Evolutionary conservation across 2,888 invertebrate genomes (phyloP), one percentile per base, ranked within the genome.

Genomic region (Atethmia centrago): DNA sequence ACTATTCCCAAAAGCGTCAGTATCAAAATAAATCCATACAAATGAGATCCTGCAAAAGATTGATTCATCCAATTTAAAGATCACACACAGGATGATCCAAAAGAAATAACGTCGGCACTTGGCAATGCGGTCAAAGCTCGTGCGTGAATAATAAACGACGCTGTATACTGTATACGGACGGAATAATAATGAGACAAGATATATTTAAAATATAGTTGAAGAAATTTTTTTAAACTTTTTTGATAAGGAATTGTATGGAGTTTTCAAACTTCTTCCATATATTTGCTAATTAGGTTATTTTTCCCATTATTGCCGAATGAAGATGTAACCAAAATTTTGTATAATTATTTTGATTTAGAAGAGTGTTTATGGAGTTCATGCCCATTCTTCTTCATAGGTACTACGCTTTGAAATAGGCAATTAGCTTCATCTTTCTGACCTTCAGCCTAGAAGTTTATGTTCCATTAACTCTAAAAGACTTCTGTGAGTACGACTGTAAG

Each of bases 81-180:
- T 28, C 78, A 67, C 63, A 75, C 63, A 75, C 28, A 69, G 81
- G 36, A 4, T 68, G 69, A 67, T 70, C 70, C 14, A 61, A 85
- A 84, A 51, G 68, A 76, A 70, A 74, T 66, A 65, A 21, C 47
- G 45, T 14, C 25, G 31, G 81, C 36, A 8, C 40, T 80, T 70
- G 51, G 71, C 66, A 79, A 71, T 71, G 71, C 80, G 86, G 83
- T 84, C 86, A 85, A 76, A 71, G 59, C 53, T 58, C 64, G 65
- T 66, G 71, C 72, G 63, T 85, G 80, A 83, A 84, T 84, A 85
- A 85, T 76, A 84, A 84, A 79, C 67, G 67, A 63, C 9, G 45
- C 61, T 77, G 61, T 77, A 36, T 63, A n/a, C n/a, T n/a, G n/a
- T n/a, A 68, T 62, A 67, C 49, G 73, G 36, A 0, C 40, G 7